Conservation (phyloP, 2,888 invertebrate genomes). For the Rotaria macrura region DNA sequence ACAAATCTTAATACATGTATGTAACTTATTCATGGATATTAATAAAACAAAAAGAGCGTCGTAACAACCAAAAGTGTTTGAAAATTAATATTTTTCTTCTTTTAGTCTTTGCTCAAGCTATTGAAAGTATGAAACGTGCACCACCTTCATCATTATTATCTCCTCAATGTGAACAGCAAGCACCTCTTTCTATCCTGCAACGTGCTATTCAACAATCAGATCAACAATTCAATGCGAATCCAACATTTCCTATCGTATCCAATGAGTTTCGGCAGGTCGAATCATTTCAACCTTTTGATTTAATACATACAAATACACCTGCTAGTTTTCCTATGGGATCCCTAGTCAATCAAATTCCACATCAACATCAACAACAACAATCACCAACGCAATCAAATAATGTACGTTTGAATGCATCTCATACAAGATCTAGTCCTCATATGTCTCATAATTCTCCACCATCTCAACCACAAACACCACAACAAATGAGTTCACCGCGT, state of each 20-base stretch:
- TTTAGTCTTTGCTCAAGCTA: neutral
- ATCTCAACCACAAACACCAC: neutral
- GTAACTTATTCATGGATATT: neutral
- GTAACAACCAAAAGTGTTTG: no score
- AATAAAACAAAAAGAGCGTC: no score
- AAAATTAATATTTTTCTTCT: neutral
- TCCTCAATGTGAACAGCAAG: neutral
- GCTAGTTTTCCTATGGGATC: neutral
- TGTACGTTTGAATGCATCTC: neutral
- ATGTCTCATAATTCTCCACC: neutral
- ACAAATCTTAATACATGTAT: neutral
- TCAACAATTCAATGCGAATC: neutral
- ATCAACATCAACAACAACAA: neutral
- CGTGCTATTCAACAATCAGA: neutral
- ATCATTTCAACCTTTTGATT: neutral
- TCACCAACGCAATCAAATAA: neutral
- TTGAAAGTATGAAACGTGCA: neutral
- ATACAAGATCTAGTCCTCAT: neutral
- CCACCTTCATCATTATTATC: neutral
- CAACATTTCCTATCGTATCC: neutral
- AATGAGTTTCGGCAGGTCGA: neutral
- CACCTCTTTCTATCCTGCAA: neutral
- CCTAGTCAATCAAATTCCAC: neutral
- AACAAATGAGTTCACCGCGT: neutral
- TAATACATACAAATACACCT: neutral